Conservation (phyloP, 2,797 vertebrate species). For the Podargus strigoides region DNA sequence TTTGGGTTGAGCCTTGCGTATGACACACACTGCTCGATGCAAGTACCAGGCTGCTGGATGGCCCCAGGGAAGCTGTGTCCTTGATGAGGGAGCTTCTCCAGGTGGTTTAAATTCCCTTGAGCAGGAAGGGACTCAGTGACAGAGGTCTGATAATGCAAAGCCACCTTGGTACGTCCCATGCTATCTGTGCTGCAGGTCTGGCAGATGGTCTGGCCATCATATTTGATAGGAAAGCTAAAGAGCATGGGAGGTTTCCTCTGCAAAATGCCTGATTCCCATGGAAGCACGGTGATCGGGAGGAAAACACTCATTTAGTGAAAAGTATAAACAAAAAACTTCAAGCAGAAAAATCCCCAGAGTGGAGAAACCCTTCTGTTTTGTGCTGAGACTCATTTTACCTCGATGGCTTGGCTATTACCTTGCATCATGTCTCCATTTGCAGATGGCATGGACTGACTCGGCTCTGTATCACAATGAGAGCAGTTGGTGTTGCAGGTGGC, state of each 20-base stretch:
- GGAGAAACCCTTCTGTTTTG: not conserved
- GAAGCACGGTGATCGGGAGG: not conserved
- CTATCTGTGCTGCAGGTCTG: not conserved
- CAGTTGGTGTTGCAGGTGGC: not conserved
- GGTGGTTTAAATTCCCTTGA: not conserved
- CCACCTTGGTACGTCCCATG: fast-evolving
- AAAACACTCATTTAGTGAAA: not conserved
- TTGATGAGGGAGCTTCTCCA: not conserved
- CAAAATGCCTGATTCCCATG: not conserved
- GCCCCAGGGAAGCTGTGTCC: not conserved
- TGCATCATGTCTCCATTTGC: not conserved
- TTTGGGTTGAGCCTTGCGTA: not conserved
- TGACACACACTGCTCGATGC: fast-evolving
- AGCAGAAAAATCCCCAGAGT: not conserved
- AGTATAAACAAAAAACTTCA: not conserved
- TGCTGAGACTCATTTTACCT: not conserved
- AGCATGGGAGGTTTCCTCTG: not conserved
- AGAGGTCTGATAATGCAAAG: not conserved
- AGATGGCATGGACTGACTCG: fast-evolving
- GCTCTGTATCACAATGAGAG: fast-evolving
- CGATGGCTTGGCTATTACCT: not conserved
- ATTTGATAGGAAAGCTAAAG: not conserved
- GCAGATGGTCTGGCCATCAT: not conserved
- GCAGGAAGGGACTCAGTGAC: not conserved
- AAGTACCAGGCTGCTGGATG: not conserved